These are phyloP conservation scores for Drosophila ustulata DNA, from an alignment of 2,888 invertebrate genomes.

Conservation along the genomic window DNA sequence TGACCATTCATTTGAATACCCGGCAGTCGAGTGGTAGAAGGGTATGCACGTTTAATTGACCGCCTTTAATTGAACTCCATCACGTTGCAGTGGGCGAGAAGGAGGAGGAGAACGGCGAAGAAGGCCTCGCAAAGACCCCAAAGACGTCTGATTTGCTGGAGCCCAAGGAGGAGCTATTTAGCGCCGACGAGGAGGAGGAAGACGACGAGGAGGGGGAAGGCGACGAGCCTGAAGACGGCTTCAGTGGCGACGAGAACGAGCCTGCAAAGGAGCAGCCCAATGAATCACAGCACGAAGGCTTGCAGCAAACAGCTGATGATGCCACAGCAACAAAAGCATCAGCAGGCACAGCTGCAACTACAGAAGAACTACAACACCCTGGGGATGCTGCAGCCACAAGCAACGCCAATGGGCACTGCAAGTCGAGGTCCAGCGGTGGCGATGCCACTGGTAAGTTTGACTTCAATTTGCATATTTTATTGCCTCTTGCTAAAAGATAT, in stretches of 20 bases:
- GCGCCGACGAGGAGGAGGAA: constrained; percentile 73
- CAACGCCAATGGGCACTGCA: constrained; percentile 65
- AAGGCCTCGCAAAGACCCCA: constrained; percentile 27
- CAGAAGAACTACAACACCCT: constrained; percentile 70
- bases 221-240: constrained; percentile 46
- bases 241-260: constrained; percentile 47
- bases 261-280: constrained; percentile 51
- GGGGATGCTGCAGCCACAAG: constrained; percentile 52
- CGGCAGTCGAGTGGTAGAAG: neutral
- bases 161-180: constrained; percentile 81
- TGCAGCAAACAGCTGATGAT: constrained; percentile 69
- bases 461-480: constrained; percentile 83
- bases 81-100: constrained; percentile 71
- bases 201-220: constrained; percentile 57
- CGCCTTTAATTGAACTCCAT: neutral
- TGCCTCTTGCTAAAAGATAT: constrained; percentile 75
- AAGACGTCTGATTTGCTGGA: constrained; percentile 67
- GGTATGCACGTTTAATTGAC: neutral
- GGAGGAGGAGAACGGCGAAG: constrained; percentile 62
- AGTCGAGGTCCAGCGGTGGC: constrained; percentile 52
- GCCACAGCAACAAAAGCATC: constrained; percentile 30
- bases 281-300: constrained; percentile 64
- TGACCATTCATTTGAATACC: constrained; percentile 26
- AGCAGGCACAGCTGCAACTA: constrained; percentile 20
- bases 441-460: constrained; percentile 74